Evolutionary conservation across 2,797 vertebrate species (phyloP).

Genomic region (Danio choprae): DNA sequence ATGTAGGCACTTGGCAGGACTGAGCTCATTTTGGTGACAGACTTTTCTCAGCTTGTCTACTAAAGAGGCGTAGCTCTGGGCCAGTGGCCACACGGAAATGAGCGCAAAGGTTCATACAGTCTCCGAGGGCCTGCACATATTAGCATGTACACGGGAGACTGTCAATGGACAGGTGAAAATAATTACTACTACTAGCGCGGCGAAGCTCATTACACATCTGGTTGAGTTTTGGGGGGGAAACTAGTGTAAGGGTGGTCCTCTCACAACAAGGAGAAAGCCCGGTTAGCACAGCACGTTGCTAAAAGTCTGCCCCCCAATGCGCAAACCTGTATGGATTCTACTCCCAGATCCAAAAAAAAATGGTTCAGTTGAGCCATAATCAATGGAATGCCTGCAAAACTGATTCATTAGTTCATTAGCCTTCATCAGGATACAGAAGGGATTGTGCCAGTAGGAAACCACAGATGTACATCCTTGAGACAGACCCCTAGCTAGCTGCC

Average conservation of each 20-base stretch:
- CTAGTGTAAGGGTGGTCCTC: slow-evolving; percentile 77
- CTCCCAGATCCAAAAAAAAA: slow-evolving; percentile 4
- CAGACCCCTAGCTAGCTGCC: slow-evolving; percentile 44
- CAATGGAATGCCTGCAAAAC: slow-evolving; percentile 50
- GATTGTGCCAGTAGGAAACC: slow-evolving; percentile 49
- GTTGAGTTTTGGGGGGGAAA: slow-evolving; percentile 76
- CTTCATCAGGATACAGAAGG: slow-evolving; percentile 55
- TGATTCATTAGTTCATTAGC: slow-evolving; percentile 58
- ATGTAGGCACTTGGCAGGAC: slow-evolving; percentile 48
- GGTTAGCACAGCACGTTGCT: slow-evolving; percentile 70
- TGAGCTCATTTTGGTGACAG: slow-evolving; percentile 35
- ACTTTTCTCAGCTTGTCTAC: slow-evolving; percentile 39
- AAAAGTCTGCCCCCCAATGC: slow-evolving; percentile 5
- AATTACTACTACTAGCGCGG: slow-evolving; percentile 71
- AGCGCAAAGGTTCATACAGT: slow-evolving; percentile 54
- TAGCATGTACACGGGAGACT: slow-evolving; percentile 67
- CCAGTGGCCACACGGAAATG: slow-evolving; percentile 58
- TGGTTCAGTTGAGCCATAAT: slow-evolving; percentile 36
- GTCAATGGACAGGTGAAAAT: slow-evolving; percentile 78
- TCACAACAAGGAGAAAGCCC: slow-evolving; percentile 71
- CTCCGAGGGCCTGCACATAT: slow-evolving; percentile 63
- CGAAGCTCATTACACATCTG: slow-evolving; percentile 80
- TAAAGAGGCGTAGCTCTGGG: slow-evolving; percentile 49
- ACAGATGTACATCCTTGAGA: slow-evolving; percentile 64
- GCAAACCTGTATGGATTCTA: not conserved